Percentiles rank a stretch among this genome's conserved stretches.
Evolutionary conservation across 2,797 vertebrate species (phyloP).

Genomic region (Enteromius trimaculatus): DNA sequence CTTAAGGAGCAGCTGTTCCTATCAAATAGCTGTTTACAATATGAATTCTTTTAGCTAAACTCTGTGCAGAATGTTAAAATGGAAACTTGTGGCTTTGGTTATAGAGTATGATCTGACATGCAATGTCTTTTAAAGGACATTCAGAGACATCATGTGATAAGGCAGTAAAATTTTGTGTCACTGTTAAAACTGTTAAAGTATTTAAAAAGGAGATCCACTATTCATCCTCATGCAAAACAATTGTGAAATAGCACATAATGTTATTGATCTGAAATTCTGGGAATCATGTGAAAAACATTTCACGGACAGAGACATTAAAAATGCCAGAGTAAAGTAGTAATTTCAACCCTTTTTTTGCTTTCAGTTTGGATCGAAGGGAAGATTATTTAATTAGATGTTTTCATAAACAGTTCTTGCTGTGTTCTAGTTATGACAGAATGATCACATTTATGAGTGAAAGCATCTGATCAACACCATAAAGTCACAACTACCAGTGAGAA

Average conservation of each 20-base stretch:
- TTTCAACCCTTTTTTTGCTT: not conserved
- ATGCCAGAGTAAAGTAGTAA: slow-evolving; percentile 16
- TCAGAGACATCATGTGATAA: not conserved
- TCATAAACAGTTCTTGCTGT: not conserved
- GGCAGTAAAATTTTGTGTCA: not conserved
- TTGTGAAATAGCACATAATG: slow-evolving; percentile 53
- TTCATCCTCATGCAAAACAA: slow-evolving; percentile 29
- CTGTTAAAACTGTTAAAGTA: not conserved
- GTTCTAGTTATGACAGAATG: not conserved
- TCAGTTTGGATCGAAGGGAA: not conserved
- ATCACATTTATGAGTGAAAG: not conserved
- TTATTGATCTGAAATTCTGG: slow-evolving; percentile 45
- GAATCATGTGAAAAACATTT: slow-evolving; percentile 32
- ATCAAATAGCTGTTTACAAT: not conserved
- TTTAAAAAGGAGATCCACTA: not conserved
- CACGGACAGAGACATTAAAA: slow-evolving; percentile 41
- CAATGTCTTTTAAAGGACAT: not conserved
- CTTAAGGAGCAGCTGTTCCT: not conserved
- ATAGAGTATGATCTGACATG: not conserved
- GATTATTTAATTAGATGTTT: slow-evolving; percentile 19
- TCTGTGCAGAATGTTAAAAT: not conserved
- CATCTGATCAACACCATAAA: not conserved
- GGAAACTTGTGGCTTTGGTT: not conserved
- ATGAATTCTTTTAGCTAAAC: not conserved
- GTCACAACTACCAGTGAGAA: not conserved